Percentiles rank a stretch among this genome's conserved stretches.
Conservation (phyloP, 2,888 invertebrate species). For the Acrocyrtus sp. region DNA sequence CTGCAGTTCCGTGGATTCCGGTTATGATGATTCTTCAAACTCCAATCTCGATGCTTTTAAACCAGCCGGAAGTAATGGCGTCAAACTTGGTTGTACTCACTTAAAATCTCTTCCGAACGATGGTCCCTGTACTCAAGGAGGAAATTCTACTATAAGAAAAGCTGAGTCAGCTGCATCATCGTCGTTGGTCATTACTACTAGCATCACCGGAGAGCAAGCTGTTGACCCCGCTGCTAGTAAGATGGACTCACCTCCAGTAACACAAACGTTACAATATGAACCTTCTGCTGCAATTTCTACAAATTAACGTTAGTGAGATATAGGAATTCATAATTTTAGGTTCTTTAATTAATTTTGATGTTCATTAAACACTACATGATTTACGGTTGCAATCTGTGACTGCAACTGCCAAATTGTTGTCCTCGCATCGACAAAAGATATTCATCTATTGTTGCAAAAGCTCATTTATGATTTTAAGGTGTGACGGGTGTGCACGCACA, state of each 20-base stretch:
- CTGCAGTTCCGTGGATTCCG: constrained; percentile 76
- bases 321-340: constrained; percentile 46
- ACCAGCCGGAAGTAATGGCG: not conserved
- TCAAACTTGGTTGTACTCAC: constrained; percentile 5
- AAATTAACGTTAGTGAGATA: constrained; percentile 42
- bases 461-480: no score
- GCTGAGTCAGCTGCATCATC: constrained; percentile 5
- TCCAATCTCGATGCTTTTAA: constrained; percentile 64
- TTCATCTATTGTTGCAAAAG: not conserved
- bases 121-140: constrained; percentile 9
- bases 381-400: not conserved
- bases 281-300: constrained; percentile 2
- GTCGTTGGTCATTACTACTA: constrained; percentile 14
- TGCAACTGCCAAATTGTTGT: not conserved
- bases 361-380: not conserved
- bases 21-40: constrained; percentile 77
- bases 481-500: not conserved
- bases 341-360: constrained; percentile 8
- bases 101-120: constrained; percentile 6
- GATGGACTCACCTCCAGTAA: constrained; percentile 7
- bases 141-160: not conserved
- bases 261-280: constrained; percentile 20
- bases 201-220: not conserved
- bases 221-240: not conserved
- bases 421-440: no score